phyloP scores from a whole-genome alignment of 2,113 vertebrate species.

The Gymnorhina tibicen region DNA sequence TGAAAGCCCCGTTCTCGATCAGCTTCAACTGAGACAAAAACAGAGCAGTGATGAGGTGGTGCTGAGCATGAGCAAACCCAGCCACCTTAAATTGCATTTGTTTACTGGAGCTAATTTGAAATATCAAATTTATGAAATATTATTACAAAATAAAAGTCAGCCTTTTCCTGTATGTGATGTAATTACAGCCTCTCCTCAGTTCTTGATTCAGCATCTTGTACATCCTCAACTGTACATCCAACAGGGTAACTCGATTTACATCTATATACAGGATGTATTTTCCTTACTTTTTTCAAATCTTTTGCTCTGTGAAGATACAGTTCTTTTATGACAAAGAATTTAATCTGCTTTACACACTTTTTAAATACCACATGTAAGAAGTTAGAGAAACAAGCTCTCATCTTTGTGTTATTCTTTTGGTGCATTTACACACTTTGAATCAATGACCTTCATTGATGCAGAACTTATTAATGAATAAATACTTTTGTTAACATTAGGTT shows the following conservation, averaged over 20 bases:
- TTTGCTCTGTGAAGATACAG: neutral
- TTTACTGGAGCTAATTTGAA: neutral
- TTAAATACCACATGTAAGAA: neutral
- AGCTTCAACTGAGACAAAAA: conserved; percentile 82
- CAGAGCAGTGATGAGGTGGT: neutral
- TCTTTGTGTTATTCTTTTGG: neutral
- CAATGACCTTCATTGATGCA: neutral
- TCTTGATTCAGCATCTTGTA: neutral
- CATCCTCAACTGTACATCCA: neutral
- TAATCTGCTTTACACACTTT: neutral
- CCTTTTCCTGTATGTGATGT: neutral
- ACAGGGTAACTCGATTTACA: neutral
- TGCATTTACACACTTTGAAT: neutral
- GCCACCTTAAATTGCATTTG: neutral
- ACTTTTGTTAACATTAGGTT: neutral
- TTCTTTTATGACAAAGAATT: neutral
- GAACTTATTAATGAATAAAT: neutral
- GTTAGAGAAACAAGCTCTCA: neutral
- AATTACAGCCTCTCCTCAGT: neutral
- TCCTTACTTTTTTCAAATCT: neutral
- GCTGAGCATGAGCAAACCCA: neutral
- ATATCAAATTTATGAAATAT: neutral
- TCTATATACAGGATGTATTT: neutral
- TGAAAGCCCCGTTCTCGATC: conserved; percentile 94
- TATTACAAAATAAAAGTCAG: neutral